Base-by-base conservation (phyloP, 2,888 invertebrate species). In the Alsophila aescularia region DNA sequence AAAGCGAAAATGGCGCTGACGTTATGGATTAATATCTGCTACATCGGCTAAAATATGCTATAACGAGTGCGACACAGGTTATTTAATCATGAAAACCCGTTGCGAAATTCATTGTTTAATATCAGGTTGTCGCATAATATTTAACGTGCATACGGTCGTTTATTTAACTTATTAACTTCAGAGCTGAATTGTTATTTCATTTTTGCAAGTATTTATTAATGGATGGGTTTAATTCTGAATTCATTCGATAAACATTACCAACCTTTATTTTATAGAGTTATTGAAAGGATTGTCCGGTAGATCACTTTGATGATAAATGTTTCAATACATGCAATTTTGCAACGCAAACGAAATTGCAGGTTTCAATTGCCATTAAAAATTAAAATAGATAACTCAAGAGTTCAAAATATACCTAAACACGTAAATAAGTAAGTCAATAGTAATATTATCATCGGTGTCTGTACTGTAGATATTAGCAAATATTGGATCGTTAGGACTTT, bases 111-210 rank as follows among this genome's bases (percentile, higher is more conserved):
- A 34, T 37, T 36, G 37, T 21, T 41, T 10, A n/a, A 27, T 52
- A 37, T 48, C 31, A 14, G 48, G 6, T 13, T 31, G 42, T 39
- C 16, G 42, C 45, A 36, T 40, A 31, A 41, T 45, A 41, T 45
- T 45, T 41, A 50, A 50, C 41, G 41, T 34, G 6, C 5, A 18
- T 24, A 24, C n/a, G 13, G 13, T 12, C 16, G 32, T 56, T 32
- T 41, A 50, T 36, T 50, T 45, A 32, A 47, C 13, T 48, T 14
- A 37, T 18, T 39, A 12, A 32, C 21, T 8, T 32, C 32, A 40
- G n/a, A 32, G 21, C 15, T n/a, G 29, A 31, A 45, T 44, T 2
- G 47, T 47, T 36, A 52, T 47, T 45, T 45, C 41, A 36, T 27
- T 52, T 47, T 21, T 24, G 32, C 12, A 18, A 44, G 16, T n/a